Percentiles rank a stretch among this genome's conserved stretches.
Evolutionary conservation across 2,113 vertebrate genomes (phyloP).

Genomic region (Petromus typicus): DNA sequence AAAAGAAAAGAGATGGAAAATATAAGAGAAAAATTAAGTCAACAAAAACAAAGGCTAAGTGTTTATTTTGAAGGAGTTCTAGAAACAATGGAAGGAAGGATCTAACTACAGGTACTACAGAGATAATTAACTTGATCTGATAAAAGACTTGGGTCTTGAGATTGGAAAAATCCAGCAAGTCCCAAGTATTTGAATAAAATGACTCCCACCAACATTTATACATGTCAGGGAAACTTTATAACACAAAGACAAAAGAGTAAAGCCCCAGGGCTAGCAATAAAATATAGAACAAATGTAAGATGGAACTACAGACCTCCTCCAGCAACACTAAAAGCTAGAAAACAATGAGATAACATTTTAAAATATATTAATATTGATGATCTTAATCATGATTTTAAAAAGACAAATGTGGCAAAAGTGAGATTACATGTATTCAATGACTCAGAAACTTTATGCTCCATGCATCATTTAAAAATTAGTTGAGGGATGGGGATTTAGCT

Average conservation of each 20-base stretch:
- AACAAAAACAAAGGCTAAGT: background rate
- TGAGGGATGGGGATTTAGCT: too few species aligned
- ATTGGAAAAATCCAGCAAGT: background rate
- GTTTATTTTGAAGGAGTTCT: conserved; percentile 8
- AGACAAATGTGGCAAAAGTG: background rate
- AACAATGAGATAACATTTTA: background rate
- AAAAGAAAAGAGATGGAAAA: background rate
- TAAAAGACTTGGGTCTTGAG: background rate
- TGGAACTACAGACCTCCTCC: background rate
- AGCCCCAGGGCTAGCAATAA: background rate
- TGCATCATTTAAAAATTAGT: background rate
- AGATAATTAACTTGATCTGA: background rate
- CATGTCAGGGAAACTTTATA: background rate
- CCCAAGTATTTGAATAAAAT: background rate
- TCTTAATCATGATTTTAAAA: background rate
- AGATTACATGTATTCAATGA: background rate
- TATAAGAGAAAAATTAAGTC: background rate
- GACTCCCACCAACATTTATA: background rate
- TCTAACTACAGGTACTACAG: background rate
- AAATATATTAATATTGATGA: background rate
- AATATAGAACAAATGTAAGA: background rate
- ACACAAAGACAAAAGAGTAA: background rate
- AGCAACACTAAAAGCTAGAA: background rate
- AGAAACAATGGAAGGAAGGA: background rate
- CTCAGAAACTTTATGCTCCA: background rate